phyloP scores from a whole-genome alignment of 1,140 invertebrate genomes.

The Drosophila setifemur region DNA sequence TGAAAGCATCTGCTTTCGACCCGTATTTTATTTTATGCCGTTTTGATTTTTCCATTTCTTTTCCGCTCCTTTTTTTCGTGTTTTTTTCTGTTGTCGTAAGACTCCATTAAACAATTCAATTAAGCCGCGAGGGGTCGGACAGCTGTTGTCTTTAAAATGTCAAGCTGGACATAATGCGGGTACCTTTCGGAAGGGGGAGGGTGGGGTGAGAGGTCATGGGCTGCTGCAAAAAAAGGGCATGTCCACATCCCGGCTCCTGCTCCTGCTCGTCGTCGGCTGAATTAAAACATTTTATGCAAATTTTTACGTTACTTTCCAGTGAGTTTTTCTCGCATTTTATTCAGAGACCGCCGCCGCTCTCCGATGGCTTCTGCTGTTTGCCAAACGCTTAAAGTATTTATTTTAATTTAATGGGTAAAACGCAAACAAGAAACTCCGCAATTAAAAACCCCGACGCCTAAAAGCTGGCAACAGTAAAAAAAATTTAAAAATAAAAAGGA shows the following conservation, averaged over 20 bases:
- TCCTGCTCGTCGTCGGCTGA: conserved; percentile 27
- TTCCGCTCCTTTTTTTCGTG: conserved; percentile 2
- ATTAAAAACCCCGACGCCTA: conserved; percentile 59
- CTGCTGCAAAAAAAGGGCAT: background rate
- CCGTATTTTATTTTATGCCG: conserved; percentile 77
- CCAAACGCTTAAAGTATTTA: conserved; percentile 71
- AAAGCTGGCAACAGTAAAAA: conserved; percentile 46
- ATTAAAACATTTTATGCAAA: conserved; percentile 79
- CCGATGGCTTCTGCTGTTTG: conserved; percentile 53
- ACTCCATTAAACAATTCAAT: conserved; percentile 81
- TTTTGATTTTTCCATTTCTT: conserved; percentile 65
- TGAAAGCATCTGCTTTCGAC: conserved; percentile 40
- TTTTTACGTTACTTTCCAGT: conserved; percentile 39
- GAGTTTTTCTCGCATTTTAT: conserved; percentile 35
- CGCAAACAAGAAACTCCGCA: conserved; percentile 43
- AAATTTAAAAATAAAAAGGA: conserved; percentile 22
- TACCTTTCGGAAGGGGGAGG: background rate
- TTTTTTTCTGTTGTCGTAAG: conserved; percentile 44
- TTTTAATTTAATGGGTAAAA: conserved; percentile 63
- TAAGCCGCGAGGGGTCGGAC: conserved; percentile 36
- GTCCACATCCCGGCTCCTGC: conserved; percentile 4
- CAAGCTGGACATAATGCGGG: conserved; percentile 48
- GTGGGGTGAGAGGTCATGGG: background rate
- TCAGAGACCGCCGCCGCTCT: conserved; percentile 14
- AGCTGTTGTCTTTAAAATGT: conserved; percentile 72